Conservation (phyloP, 2,888 invertebrate species). For the Drosophila parthenogenetica region DNA sequence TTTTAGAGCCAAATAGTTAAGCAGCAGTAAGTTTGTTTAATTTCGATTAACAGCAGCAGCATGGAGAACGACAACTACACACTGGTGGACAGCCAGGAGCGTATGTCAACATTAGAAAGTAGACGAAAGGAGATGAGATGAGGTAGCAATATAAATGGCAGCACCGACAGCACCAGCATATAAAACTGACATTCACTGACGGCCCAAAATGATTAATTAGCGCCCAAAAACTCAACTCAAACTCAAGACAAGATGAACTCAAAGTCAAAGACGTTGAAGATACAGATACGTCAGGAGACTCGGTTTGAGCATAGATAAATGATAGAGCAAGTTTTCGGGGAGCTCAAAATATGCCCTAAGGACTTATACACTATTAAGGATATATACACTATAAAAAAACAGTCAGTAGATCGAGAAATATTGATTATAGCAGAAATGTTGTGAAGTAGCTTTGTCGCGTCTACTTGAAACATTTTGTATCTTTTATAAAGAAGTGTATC, state of each 20-base stretch:
- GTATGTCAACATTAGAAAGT: background rate
- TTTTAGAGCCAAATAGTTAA: slow-evolving; percentile 60
- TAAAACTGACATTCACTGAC: slow-evolving; percentile 79
- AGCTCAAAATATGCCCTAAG: slow-evolving; percentile 48
- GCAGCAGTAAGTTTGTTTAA: slow-evolving; percentile 71
- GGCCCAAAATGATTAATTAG: slow-evolving; percentile 74
- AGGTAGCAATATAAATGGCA: slow-evolving; percentile 69
- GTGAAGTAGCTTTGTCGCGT: too few species aligned
- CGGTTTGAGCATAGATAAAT: slow-evolving; percentile 53
- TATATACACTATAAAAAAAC: slow-evolving; percentile 5
- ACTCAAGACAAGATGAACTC: slow-evolving; percentile 1
- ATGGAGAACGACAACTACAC: background rate
- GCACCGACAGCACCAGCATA: slow-evolving; percentile 78
- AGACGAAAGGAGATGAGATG: slow-evolving; percentile 22
- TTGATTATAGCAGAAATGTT: background rate
- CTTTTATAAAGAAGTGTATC: too few species aligned
- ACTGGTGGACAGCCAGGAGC: background rate
- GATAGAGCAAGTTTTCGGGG: slow-evolving; percentile 37
- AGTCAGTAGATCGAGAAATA: background rate
- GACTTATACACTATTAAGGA: slow-evolving; percentile 39
- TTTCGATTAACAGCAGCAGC: slow-evolving; percentile 59
- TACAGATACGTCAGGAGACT: background rate
- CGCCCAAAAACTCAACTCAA: slow-evolving; percentile 12
- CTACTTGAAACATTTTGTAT: too few species aligned
- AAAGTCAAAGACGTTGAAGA: background rate